Evolutionary conservation across 2,797 vertebrate genomes (phyloP).

Genomic region (Anguilla obscura): DNA sequence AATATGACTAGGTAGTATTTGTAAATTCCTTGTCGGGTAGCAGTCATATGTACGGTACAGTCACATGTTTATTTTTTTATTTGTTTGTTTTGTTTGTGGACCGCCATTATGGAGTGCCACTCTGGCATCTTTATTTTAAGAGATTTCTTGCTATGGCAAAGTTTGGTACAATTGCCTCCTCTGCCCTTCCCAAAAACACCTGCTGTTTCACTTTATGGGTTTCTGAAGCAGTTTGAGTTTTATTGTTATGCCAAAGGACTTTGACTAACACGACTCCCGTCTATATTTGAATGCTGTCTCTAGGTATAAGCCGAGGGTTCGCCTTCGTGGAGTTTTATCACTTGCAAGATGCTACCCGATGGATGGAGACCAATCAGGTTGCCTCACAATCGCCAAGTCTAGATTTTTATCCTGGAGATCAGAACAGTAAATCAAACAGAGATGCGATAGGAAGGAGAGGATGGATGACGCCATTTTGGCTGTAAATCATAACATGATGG

Average conservation of each 20-base stretch:
- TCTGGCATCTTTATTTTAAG: slow-evolving; percentile 65
- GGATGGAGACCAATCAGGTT: slow-evolving; percentile 99
- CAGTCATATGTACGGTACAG: slow-evolving; percentile 72
- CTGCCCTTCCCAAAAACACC: slow-evolving; percentile 71
- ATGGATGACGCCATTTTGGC: slow-evolving; percentile 24
- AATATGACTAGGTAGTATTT: background rate
- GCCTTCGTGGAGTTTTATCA: slow-evolving; percentile 99
- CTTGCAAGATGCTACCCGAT: slow-evolving; percentile 99
- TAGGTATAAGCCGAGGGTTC: slow-evolving; percentile 99
- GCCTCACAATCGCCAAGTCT: slow-evolving; percentile 99
- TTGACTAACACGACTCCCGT: slow-evolving; percentile 99
- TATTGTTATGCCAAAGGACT: slow-evolving; percentile 95
- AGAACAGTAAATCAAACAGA: slow-evolving; percentile 69
- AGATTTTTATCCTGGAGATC: slow-evolving; percentile 87
- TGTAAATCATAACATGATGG: slow-evolving; percentile 25
- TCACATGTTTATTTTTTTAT: slow-evolving; percentile 46
- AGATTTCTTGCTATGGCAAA: slow-evolving; percentile 96
- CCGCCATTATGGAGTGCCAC: slow-evolving; percentile 57
- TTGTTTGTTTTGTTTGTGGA: slow-evolving; percentile 33
- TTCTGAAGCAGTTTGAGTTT: slow-evolving; percentile 99
- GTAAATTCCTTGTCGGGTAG: slow-evolving; percentile 43
- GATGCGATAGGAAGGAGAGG: slow-evolving; percentile 65
- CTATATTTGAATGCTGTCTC: slow-evolving; percentile 99
- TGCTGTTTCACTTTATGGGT: slow-evolving; percentile 85
- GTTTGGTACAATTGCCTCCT: slow-evolving; percentile 71